Evolutionary conservation across 2,888 invertebrate species (phyloP).

Genomic region (Eilema depressum): DNA sequence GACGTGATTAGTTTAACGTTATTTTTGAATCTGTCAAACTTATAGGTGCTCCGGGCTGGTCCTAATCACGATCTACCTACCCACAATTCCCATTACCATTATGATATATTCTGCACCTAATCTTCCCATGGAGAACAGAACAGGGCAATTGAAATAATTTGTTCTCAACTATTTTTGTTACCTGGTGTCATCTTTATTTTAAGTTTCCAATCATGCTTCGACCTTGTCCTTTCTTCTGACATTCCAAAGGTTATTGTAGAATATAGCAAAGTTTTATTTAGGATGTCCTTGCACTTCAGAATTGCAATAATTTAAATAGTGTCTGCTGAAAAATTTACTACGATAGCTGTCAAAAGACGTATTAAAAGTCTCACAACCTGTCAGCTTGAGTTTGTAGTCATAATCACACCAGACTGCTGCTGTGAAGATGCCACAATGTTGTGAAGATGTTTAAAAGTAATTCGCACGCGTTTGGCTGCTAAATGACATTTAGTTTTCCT

Average conservation of each 20-base stretch:
- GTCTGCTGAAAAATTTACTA: background rate
- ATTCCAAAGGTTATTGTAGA: slow-evolving; percentile 14
- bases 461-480: background rate
- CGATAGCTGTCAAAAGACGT: background rate
- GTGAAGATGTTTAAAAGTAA: background rate
- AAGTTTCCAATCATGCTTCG: background rate
- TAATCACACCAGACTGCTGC: background rate
- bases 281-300: slow-evolving; percentile 16
- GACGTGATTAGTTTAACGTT: too few species aligned
- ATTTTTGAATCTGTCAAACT: background rate
- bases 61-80: background rate
- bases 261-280: slow-evolving; percentile 2
- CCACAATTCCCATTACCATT: background rate
- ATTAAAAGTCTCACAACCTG: background rate
- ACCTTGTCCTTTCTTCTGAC: slow-evolving; percentile 20
- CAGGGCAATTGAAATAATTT: background rate
- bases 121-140: background rate
- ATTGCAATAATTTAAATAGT: slow-evolving; percentile 1
- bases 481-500: background rate
- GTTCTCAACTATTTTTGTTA: background rate
- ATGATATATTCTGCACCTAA: background rate
- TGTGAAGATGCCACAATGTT: background rate
- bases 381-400: background rate
- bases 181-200: slow-evolving; percentile 5
- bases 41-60: background rate